Percentiles rank a stretch among this genome's conserved stretches.
Conservation (phyloP, 2,113 vertebrate species). For the Charadrius vociferus region DNA sequence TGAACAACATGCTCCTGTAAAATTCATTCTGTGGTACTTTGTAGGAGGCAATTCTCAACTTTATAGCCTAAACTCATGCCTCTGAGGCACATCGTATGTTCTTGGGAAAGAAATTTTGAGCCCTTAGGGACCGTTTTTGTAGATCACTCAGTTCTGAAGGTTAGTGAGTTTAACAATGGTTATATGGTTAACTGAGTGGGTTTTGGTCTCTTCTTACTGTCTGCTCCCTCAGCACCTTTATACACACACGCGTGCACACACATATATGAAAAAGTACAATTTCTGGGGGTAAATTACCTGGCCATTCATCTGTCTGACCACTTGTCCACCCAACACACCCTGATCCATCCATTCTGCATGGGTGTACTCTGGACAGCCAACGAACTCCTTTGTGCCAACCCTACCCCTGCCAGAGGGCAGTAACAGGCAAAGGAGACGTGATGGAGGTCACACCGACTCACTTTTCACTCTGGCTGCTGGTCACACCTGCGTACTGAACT, state of each 20-base stretch:
- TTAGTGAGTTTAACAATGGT: neutral
- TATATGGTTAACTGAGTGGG: neutral
- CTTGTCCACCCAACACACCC: neutral
- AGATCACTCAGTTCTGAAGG: neutral
- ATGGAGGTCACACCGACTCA: neutral
- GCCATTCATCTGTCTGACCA: neutral
- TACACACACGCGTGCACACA: neutral
- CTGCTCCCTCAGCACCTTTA: neutral
- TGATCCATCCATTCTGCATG: neutral
- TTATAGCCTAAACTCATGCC: neutral
- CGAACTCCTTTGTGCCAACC: neutral
- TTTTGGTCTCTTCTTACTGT: neutral
- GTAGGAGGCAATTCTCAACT: neutral
- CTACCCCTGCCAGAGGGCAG: neutral
- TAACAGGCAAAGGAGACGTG: neutral
- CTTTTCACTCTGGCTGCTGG: neutral
- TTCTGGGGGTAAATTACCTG: neutral
- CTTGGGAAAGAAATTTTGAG: neutral
- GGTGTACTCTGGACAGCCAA: neutral
- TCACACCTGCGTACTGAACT: neutral
- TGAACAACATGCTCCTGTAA: neutral
- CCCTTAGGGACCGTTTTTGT: neutral
- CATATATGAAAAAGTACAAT: neutral
- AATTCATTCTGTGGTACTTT: neutral
- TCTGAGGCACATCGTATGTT: neutral